Percentiles rank a stretch among this genome's conserved stretches.
phyloP scores from a whole-genome alignment of 2,113 vertebrate genomes.

The Spea bombifrons region DNA sequence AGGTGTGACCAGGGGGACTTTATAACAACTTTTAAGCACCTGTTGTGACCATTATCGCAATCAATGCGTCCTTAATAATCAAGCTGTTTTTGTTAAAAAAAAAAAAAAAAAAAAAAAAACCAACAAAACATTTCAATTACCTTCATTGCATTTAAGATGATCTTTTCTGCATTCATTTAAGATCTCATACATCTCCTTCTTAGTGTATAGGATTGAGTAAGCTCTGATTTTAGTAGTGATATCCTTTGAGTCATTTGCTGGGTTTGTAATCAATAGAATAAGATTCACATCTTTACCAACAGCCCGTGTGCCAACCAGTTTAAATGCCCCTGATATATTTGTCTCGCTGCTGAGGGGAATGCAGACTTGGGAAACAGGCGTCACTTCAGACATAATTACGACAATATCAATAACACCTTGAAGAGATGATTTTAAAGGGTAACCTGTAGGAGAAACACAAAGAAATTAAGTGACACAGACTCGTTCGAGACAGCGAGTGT shows the following conservation, averaged over 20 bases:
- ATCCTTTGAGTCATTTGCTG: slow-evolving; percentile 52
- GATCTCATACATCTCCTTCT: slow-evolving; percentile 60
- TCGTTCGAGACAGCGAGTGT: too few relatives aligned
- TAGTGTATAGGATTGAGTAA: slow-evolving; percentile 70
- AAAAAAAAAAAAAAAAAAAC: too few relatives aligned
- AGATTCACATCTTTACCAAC: slow-evolving; percentile 67
- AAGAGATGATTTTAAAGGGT: neutral
- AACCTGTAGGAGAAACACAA: neutral
- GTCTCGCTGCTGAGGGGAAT: neutral
- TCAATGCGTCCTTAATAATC: too few relatives aligned
- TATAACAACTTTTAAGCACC: too few relatives aligned
- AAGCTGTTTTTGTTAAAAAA: too few relatives aligned
- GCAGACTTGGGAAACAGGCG: neutral
- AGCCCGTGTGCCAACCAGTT: slow-evolving; percentile 50
- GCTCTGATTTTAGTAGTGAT: slow-evolving; percentile 64
- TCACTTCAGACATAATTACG: slow-evolving; percentile 14
- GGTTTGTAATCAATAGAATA: slow-evolving; percentile 61
- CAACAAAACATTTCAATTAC: slow-evolving; percentile 51
- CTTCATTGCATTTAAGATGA: slow-evolving; percentile 62
- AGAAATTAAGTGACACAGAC: neutral
- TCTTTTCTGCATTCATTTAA: slow-evolving; percentile 60
- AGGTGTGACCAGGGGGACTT: too few relatives aligned
- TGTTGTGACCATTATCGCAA: too few relatives aligned
- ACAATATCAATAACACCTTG: neutral
- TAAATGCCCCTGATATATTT: slow-evolving; percentile 61